These are phyloP conservation scores for Heliopora coerulea DNA, from an alignment of 92 coral and sea anemone species.

Conservation along the genomic window DNA sequence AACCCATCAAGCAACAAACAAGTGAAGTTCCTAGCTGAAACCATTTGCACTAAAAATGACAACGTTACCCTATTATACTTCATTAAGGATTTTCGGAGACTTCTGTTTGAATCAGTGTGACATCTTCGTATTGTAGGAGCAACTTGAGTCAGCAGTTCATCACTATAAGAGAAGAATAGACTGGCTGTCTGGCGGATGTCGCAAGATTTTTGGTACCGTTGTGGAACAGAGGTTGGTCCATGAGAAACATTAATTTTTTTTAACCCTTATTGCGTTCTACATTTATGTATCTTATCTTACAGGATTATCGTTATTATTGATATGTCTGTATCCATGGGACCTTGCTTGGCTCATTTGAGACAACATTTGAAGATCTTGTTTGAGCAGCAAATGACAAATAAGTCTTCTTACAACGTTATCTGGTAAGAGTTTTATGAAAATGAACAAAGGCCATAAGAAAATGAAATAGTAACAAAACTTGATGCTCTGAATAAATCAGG, in stretches of 20 bases:
- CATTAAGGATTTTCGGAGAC: too few relatives aligned
- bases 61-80: too few relatives aligned
- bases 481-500: too few relatives aligned
- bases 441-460: too few relatives aligned
- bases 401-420: conserved; percentile 86
- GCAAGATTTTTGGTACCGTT: conserved; percentile 84
- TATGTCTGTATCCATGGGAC: conserved; percentile 90
- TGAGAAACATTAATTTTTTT: not conserved
- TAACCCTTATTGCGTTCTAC: too few relatives aligned
- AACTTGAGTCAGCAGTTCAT: conserved; percentile 86
- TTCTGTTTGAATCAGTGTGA: too few relatives aligned
- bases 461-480: too few relatives aligned
- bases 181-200: conserved; percentile 90
- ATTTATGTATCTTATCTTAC: too few relatives aligned
- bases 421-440: conserved; percentile 81
- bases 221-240: conserved; percentile 81
- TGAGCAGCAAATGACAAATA: conserved; percentile 99
- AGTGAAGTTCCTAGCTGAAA: too few relatives aligned
- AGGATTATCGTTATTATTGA: conserved; percentile 90
- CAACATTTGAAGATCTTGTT: conserved; percentile 75
- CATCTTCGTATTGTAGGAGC: conserved; percentile 82
- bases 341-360: conserved; percentile 67
- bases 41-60: too few relatives aligned
- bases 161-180: conserved; percentile 86
- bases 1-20: too few relatives aligned